Evolutionary conservation across 2,113 vertebrate species (phyloP).

Genomic region (Phrynosoma blainvillii): DNA sequence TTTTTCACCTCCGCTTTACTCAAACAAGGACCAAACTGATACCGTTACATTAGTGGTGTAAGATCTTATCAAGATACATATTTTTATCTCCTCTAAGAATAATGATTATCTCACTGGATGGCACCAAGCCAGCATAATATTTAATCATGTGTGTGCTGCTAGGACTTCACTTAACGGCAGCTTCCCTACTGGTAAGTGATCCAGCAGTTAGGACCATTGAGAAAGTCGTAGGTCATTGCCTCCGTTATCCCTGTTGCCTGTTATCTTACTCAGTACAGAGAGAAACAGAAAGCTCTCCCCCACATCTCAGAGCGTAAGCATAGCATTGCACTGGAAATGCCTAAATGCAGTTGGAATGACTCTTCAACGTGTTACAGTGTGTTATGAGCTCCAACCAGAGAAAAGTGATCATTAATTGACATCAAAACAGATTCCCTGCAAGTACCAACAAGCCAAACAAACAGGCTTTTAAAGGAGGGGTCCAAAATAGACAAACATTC

Average conservation of each 20-base stretch:
- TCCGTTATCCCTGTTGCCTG: not conserved
- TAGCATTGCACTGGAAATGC: constrained; percentile 41
- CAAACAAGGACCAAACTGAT: not conserved
- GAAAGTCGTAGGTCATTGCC: not conserved
- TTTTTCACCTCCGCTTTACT: not conserved
- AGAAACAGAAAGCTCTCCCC: not conserved
- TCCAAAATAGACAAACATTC: constrained; percentile 48
- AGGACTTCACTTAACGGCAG: constrained; percentile 10
- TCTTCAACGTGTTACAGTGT: constrained; percentile 40
- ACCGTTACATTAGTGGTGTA: not conserved
- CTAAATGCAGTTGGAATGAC: constrained; percentile 33
- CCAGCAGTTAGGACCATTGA: constrained; percentile 17
- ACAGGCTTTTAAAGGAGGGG: constrained; percentile 58
- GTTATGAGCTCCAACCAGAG: constrained; percentile 44
- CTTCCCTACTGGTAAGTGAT: constrained; percentile 4
- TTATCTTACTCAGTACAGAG: not conserved
- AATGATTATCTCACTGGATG: not conserved
- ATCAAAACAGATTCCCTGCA: constrained; percentile 47
- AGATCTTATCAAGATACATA: constrained; percentile 2
- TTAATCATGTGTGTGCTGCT: not conserved
- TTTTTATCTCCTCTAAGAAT: not conserved
- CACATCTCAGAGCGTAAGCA: constrained; percentile 3
- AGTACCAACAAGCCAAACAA: constrained; percentile 50
- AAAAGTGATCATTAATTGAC: constrained; percentile 42
- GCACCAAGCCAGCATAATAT: not conserved